A percentile compares a stretch with the other conserved stretches of the same genome.
These are phyloP conservation scores for Phania funesta DNA, from an alignment of 2,888 invertebrate genomes.

Conservation along the genomic window DNA sequence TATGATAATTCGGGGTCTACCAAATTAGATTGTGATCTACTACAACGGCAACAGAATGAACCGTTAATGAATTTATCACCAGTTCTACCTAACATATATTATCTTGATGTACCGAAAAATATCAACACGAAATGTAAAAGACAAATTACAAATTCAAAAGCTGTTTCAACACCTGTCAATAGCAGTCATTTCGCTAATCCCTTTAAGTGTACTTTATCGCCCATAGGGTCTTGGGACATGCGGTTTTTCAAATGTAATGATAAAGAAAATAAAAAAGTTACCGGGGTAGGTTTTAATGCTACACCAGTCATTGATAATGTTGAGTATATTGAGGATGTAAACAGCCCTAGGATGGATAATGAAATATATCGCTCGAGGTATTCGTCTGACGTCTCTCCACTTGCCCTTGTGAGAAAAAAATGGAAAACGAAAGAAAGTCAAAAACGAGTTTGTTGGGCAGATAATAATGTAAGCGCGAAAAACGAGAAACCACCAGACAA, in stretches of 20 bases:
- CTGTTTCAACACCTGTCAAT: slow-evolving; percentile 74
- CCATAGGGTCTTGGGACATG: slow-evolving; percentile 72
- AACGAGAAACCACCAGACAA: not conserved
- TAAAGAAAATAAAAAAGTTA: not conserved
- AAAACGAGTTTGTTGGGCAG: slow-evolving; percentile 63
- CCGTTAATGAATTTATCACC: not conserved
- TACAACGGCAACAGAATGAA: not conserved
- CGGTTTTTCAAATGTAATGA: slow-evolving; percentile 45
- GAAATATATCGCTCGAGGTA: not conserved
- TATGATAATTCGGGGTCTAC: not conserved
- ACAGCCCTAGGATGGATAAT: not conserved
- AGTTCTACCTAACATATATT: not conserved
- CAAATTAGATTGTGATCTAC: not conserved
- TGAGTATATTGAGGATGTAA: not conserved
- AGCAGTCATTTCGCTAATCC: slow-evolving; percentile 63
- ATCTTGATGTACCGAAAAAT: slow-evolving; percentile 3
- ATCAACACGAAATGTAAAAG: not conserved
- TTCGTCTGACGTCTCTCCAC: slow-evolving; percentile 21
- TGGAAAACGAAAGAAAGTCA: slow-evolving; percentile 38
- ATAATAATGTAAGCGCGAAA: not conserved
- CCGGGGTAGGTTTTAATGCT: slow-evolving; percentile 39
- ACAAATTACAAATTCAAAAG: not conserved
- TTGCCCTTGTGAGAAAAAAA: slow-evolving; percentile 25
- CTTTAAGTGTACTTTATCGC: slow-evolving; percentile 75
- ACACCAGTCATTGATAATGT: slow-evolving; percentile 46